phyloP scores from a whole-genome alignment of 2,888 invertebrate genomes.

The Synanthedon vespiformis region DNA sequence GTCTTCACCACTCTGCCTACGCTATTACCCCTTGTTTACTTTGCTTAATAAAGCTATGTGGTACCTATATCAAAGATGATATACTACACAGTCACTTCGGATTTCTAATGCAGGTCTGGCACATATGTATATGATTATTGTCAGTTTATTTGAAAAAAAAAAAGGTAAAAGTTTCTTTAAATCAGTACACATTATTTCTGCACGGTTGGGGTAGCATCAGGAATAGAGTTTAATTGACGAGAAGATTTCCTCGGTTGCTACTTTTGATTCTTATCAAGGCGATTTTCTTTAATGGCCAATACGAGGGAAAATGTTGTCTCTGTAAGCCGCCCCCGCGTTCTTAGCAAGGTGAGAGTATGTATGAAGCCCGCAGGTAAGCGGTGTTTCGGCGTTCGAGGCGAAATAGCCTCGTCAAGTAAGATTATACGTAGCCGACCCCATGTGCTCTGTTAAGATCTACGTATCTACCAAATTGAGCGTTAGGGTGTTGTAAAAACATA shows the following conservation, averaged over 20 bases:
- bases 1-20: neutral
- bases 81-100: too few relatives aligned
- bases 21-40: neutral
- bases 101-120: too few relatives aligned
- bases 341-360: neutral
- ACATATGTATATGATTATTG: too few relatives aligned
- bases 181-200: too few relatives aligned
- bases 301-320: neutral
- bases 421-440: neutral
- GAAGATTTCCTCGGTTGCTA: neutral
- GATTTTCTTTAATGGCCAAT: neutral
- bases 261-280: neutral
- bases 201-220: too few relatives aligned
- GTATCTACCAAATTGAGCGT: neutral
- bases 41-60: neutral
- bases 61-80: neutral
- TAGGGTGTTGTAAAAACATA: neutral
- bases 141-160: too few relatives aligned
- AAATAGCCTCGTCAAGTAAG: constrained; percentile 1
- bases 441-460: neutral
- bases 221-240: neutral
- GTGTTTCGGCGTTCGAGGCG: neutral
- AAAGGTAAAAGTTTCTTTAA: too few relatives aligned
- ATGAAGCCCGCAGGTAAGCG: neutral
- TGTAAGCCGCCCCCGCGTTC: neutral